A percentile compares a stretch with the other conserved stretches of the same genome.
These are phyloP conservation scores for Isaurus tuberculatus DNA, from an alignment of 92 coral and sea anemone species.

Conservation along the genomic window DNA sequence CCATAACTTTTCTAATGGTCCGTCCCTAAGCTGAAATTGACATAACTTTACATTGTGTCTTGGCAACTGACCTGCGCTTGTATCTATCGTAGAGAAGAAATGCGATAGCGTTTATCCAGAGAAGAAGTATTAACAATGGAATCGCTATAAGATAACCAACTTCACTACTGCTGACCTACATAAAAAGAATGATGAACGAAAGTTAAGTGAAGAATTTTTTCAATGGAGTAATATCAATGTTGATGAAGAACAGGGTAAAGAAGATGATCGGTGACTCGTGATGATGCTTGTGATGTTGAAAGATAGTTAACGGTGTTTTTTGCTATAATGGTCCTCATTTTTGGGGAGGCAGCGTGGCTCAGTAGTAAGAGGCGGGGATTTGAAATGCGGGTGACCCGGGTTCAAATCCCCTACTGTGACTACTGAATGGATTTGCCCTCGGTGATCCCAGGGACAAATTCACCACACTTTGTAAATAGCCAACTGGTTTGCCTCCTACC, in stretches of 20 bases:
- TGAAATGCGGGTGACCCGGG: too few relatives aligned
- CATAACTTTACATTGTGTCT: background rate
- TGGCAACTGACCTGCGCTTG: constrained; percentile 76
- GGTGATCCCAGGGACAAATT: too few relatives aligned
- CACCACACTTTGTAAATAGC: too few relatives aligned
- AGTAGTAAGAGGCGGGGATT: too few relatives aligned
- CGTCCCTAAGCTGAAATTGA: too few relatives aligned
- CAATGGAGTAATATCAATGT: background rate
- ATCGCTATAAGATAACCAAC: constrained; percentile 70
- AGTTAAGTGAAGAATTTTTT: background rate
- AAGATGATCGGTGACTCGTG: background rate
- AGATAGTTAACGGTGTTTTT: too few relatives aligned
- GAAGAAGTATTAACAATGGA: constrained; percentile 68
- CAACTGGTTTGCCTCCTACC: too few relatives aligned
- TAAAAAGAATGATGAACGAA: background rate
- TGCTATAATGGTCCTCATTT: too few relatives aligned
- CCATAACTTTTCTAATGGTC: too few relatives aligned
- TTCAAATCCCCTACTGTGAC: too few relatives aligned
- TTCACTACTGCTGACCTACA: constrained; percentile 69
- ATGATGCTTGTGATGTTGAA: background rate
- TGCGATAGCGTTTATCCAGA: constrained; percentile 71
- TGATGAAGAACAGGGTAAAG: background rate
- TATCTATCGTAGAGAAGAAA: constrained; percentile 78
- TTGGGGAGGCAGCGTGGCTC: too few relatives aligned
- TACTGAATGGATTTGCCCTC: too few relatives aligned